Evolutionary conservation across 2,797 vertebrate genomes (phyloP).

Genomic region (Microctenopoma steveboyesi): DNA sequence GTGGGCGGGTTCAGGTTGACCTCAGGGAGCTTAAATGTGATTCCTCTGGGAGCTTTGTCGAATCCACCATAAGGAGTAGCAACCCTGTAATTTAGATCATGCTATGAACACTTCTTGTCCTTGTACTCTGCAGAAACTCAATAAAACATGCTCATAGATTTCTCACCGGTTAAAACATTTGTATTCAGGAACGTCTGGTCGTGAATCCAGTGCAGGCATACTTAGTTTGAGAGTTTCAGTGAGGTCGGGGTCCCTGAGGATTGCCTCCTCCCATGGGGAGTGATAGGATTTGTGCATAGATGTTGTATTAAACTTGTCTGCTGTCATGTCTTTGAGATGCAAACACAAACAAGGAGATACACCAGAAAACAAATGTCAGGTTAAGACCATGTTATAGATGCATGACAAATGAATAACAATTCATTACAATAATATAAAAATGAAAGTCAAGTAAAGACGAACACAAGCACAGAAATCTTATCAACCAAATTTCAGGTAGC

Average conservation of each 20-base stretch:
- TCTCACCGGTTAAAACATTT: conserved; percentile 96
- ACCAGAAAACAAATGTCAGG: neutral
- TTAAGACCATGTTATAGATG: neutral
- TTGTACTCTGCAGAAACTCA: neutral
- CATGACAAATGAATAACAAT: neutral
- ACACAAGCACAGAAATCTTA: too few species aligned
- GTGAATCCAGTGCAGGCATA: conserved; percentile 86
- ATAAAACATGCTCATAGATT: neutral
- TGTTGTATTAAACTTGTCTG: conserved; percentile 88
- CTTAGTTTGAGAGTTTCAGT: conserved; percentile 88
- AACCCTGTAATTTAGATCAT: conserved; percentile 84
- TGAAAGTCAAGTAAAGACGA: neutral
- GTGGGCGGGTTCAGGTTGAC: conserved; percentile 87
- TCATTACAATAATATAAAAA: neutral
- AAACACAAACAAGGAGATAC: conserved; percentile 60
- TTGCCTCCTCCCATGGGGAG: conserved; percentile 97
- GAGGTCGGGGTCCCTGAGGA: conserved; percentile 90
- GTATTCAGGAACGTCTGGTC: conserved; percentile 87
- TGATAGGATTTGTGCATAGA: conserved; percentile 91
- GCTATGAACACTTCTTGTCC: neutral
- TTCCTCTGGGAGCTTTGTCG: conserved; percentile 92
- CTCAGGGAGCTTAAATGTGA: conserved; percentile 94
- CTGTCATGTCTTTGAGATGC: conserved; percentile 81
- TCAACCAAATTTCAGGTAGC: too few species aligned
- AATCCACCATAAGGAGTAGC: conserved; percentile 97